Percentiles rank a stretch among this genome's conserved stretches.
Evolutionary conservation across 2,797 vertebrate species (phyloP).

Genomic region (Enteromius thamalakanensis): DNA sequence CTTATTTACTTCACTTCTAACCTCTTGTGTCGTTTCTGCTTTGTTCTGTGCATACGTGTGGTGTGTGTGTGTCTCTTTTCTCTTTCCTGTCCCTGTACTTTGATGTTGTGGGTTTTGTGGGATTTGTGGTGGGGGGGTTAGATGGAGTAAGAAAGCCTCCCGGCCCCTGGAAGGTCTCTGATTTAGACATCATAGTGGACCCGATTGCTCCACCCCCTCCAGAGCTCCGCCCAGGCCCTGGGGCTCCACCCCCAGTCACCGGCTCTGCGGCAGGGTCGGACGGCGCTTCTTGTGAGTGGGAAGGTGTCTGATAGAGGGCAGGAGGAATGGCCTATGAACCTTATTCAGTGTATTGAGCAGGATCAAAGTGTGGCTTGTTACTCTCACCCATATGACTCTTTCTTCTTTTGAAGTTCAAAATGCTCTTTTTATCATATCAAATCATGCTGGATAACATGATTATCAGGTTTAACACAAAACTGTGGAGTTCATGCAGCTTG

Average conservation of each 20-base stretch:
- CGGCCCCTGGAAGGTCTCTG: constrained; percentile 90
- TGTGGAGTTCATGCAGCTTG: background rate
- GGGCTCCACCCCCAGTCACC: constrained; percentile 78
- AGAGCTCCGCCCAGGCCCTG: constrained; percentile 71
- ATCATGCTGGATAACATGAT: background rate
- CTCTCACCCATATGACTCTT: background rate
- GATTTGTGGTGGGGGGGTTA: constrained; percentile 70
- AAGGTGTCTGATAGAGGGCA: constrained; percentile 67
- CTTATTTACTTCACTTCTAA: constrained; percentile 68
- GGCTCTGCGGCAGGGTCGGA: constrained; percentile 75
- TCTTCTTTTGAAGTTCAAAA: background rate
- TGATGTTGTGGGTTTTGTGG: constrained; percentile 64
- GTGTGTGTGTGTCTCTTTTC: constrained; percentile 22
- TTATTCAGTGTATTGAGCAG: constrained; percentile 63
- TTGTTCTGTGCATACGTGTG: constrained; percentile 44
- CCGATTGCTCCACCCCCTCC: constrained; percentile 81
- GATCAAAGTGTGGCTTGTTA: constrained; percentile 41
- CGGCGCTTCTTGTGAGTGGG: constrained; percentile 87
- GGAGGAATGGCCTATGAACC: constrained; percentile 75
- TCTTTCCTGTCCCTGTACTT: constrained; percentile 64
- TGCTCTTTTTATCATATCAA: background rate
- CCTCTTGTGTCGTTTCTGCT: constrained; percentile 58
- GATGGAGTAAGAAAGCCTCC: constrained; percentile 89
- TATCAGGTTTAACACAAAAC: background rate
- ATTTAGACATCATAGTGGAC: constrained; percentile 96